Evolutionary conservation across 2,797 vertebrate species (phyloP).

Genomic region (Pseudomugil gertrudae): DNA sequence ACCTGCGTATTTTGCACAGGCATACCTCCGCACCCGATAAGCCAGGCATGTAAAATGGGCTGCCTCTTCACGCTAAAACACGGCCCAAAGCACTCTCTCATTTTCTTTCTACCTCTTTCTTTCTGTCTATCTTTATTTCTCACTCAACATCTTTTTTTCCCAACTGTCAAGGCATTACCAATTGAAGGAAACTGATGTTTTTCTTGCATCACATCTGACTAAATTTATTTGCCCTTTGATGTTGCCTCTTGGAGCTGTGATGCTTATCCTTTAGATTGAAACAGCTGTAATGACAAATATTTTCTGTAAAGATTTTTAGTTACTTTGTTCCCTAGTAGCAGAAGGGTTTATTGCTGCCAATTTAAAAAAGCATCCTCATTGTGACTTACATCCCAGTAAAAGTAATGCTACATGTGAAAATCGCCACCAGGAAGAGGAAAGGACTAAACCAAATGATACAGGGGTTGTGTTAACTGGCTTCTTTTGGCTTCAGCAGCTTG

Average conservation of each 20-base stretch:
- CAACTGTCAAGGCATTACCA: slow-evolving; percentile 46
- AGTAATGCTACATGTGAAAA: slow-evolving; percentile 31
- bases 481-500: slow-evolving; percentile 29
- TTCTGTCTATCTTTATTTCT: slow-evolving; percentile 16
- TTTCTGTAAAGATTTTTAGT: slow-evolving; percentile 40
- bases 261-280: slow-evolving; percentile 39
- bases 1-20: slow-evolving; percentile 51
- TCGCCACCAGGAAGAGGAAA: slow-evolving; percentile 54
- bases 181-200: slow-evolving; percentile 54
- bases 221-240: slow-evolving; percentile 69
- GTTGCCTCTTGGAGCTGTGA: slow-evolving; percentile 51
- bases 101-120: slow-evolving; percentile 17
- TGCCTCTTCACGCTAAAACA: slow-evolving; percentile 61
- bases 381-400: slow-evolving; percentile 7
- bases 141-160: slow-evolving; percentile 38
- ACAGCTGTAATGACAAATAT: slow-evolving; percentile 51
- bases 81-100: slow-evolving; percentile 41
- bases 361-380: neutral
- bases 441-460: slow-evolving; percentile 19
- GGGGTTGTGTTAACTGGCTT: slow-evolving; percentile 15
- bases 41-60: slow-evolving; percentile 56
- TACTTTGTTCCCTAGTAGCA: slow-evolving; percentile 65
- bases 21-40: slow-evolving; percentile 45
- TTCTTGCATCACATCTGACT: slow-evolving; percentile 54
- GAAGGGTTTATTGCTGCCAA: slow-evolving; percentile 14